These are phyloP conservation scores for Tachystola acroxantha DNA, from an alignment of 2,888 invertebrate species.

Conservation along the genomic window DNA sequence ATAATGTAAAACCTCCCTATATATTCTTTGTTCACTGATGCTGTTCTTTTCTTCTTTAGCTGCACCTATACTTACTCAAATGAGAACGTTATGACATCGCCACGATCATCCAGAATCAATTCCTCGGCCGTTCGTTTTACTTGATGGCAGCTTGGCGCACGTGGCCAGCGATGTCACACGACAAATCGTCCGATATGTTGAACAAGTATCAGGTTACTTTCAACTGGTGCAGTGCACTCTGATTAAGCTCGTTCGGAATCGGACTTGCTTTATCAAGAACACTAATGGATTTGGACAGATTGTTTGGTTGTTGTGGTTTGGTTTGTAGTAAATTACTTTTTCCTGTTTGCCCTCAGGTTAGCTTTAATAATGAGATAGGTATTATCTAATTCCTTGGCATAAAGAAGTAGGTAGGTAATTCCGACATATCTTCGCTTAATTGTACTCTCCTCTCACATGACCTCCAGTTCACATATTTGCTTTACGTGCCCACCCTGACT, in stretches of 20 bases:
- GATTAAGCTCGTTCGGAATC: slow-evolving; percentile 40
- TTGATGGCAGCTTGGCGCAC: slow-evolving; percentile 22
- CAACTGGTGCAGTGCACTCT: slow-evolving; percentile 27
- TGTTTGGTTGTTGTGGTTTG: slow-evolving; percentile 13
- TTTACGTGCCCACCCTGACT: too few relatives aligned
- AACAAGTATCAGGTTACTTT: slow-evolving; percentile 46
- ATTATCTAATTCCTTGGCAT: too few relatives aligned
- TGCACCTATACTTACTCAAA: too few relatives aligned
- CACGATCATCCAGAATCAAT: slow-evolving; percentile 8
- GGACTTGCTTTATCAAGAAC: slow-evolving; percentile 30
- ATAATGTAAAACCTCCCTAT: too few relatives aligned
- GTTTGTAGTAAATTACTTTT: neutral
- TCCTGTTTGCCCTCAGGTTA: neutral
- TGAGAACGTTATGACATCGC: too few relatives aligned
- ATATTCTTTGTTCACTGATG: too few relatives aligned
- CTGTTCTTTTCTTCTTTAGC: too few relatives aligned
- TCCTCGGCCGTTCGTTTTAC: slow-evolving; percentile 9
- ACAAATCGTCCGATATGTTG: slow-evolving; percentile 47
- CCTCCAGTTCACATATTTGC: too few relatives aligned
- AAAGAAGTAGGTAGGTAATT: too few relatives aligned
- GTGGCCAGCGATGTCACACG: slow-evolving; percentile 35
- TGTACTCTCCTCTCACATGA: too few relatives aligned
- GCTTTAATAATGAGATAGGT: slow-evolving; percentile 10
- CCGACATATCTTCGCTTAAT: too few relatives aligned
- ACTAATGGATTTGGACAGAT: slow-evolving; percentile 33